Conservation (phyloP, 92 coral and sea anemone genomes). For the Epizoanthus illoricatus region DNA sequence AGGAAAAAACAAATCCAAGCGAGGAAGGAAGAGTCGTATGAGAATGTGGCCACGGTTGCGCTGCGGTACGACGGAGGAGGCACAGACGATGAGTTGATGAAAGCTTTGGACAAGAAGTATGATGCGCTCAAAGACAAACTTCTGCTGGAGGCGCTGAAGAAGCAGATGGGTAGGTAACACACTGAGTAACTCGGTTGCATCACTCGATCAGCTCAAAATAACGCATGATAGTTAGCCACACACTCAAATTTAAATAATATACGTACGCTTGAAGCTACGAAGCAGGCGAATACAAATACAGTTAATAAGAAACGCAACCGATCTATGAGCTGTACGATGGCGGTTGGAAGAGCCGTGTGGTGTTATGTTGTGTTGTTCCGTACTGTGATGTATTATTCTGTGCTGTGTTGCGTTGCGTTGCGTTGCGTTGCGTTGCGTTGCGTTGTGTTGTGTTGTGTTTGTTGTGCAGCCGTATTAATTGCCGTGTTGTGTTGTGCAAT, state of each 20-base stretch:
- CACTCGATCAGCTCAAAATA: neutral
- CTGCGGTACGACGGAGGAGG: slow-evolving; percentile 93
- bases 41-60: slow-evolving; percentile 82
- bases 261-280: no score
- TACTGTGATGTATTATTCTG: neutral
- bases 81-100: slow-evolving; percentile 73
- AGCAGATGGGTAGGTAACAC: slow-evolving; percentile 73
- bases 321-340: neutral
- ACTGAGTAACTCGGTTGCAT: neutral
- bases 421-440: neutral
- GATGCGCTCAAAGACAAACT: slow-evolving; percentile 91
- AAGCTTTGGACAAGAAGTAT: slow-evolving; percentile 84
- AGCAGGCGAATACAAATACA: no score
- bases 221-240: no score
- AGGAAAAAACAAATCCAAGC: slow-evolving; percentile 76
- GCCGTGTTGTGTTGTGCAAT: neutral
- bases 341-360: neutral
- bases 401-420: neutral
- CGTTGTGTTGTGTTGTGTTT: neutral
- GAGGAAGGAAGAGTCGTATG: slow-evolving; percentile 68
- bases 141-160: slow-evolving; percentile 84
- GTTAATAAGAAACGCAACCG: neutral
- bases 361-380: neutral
- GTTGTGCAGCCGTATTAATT: no score
- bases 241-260: no score